Evolutionary conservation across 1,140 invertebrate genomes (phyloP).

Genomic region (Atta cephalotes): DNA sequence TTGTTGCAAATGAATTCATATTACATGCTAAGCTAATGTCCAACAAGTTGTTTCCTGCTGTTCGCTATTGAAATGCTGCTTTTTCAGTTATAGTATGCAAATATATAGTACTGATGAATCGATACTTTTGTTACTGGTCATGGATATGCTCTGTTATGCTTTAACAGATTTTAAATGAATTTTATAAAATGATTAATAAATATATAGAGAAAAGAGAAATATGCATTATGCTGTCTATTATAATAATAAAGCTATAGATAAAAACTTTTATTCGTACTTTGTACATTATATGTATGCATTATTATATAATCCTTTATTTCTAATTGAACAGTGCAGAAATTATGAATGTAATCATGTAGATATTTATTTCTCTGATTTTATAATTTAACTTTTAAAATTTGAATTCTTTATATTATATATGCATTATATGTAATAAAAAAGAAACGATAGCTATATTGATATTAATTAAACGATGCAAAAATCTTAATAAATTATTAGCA

Average conservation of each 20-base stretch:
- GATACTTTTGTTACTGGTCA: not conserved
- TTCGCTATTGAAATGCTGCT: not conserved
- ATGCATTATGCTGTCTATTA: not conserved
- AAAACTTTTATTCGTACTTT: not conserved
- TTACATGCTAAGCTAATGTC: not conserved
- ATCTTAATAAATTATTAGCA: not conserved
- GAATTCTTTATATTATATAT: too few species aligned
- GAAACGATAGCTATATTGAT: too few species aligned
- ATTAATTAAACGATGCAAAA: not conserved
- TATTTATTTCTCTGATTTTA: too few species aligned
- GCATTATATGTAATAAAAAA: too few species aligned
- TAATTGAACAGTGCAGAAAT: not conserved
- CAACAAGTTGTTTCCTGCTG: constrained; percentile 24
- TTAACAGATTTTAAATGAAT: not conserved
- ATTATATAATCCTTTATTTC: not conserved
- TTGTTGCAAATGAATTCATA: not conserved
- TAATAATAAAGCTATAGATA: not conserved
- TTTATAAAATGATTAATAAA: not conserved
- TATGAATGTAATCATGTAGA: too few species aligned
- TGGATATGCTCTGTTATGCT: not conserved
- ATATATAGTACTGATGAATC: not conserved
- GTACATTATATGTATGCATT: not conserved
- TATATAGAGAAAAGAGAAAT: too few species aligned
- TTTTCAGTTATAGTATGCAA: not conserved
- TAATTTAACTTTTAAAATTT: too few species aligned